Percentiles rank a stretch among this genome's conserved stretches.
Conservation (phyloP, 2,797 vertebrate species). For the Alauda arvensis region DNA sequence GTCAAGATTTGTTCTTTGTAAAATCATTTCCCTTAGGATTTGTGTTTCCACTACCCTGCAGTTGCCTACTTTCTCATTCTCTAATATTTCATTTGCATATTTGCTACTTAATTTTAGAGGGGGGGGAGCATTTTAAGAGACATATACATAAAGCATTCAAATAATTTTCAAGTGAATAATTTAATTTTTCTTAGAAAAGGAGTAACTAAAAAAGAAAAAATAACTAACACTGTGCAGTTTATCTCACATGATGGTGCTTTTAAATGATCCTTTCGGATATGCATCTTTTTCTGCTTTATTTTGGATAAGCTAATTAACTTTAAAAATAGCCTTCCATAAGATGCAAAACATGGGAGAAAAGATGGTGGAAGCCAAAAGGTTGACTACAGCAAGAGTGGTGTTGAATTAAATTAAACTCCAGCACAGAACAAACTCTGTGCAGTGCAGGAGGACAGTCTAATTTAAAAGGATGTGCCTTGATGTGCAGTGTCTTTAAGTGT, state of each 20-base stretch:
- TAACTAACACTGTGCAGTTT: background rate
- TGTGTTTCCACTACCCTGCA: background rate
- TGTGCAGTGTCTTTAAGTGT: conserved; percentile 23
- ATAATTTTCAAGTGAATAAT: background rate
- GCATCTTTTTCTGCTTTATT: conserved; percentile 33
- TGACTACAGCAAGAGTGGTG: conserved; percentile 39
- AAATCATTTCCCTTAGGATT: background rate
- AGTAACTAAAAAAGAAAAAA: background rate
- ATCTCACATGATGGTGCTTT: background rate
- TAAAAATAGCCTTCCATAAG: conserved; percentile 51
- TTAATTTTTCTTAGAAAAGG: background rate
- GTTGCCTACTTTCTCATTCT: background rate
- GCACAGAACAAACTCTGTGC: conserved; percentile 2
- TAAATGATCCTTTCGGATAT: conserved; percentile 13
- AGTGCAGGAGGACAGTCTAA: conserved; percentile 19
- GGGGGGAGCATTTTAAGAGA: background rate
- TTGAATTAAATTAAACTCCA: conserved; percentile 52
- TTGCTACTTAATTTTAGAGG: background rate
- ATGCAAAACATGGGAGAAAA: conserved; percentile 50
- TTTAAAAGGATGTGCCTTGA: conserved; percentile 46
- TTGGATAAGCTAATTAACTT: conserved; percentile 55
- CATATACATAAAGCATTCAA: background rate
- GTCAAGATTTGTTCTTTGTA: background rate
- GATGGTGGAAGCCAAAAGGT: conserved; percentile 60
- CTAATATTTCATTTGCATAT: background rate